Base-by-base conservation (phyloP, 2,113 vertebrate genomes). In the Cynoglossus semilaevis region DNA sequence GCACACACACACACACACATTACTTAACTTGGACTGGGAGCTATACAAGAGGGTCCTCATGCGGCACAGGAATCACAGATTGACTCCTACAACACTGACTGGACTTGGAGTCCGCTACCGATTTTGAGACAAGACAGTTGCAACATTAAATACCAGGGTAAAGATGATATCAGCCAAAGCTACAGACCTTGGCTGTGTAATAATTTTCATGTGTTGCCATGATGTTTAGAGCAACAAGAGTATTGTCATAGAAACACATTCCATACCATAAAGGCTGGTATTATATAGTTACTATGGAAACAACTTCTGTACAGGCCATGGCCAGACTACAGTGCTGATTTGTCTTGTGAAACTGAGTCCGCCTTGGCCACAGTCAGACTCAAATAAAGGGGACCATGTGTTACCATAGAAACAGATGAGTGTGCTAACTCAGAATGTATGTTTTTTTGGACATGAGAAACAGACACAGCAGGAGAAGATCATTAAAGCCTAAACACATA, bases 281-380 rank as follows among this genome's bases (percentile, higher is more conserved):
- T 67, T 56, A 68, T 56, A 68, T 51, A 1, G 82, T 78, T 70
- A 61, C 76, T 50, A 76, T 76, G 67, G 77, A 60, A 70, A 83
- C 70, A 8, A 18, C 51, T 58, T 67, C 18, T 56, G 7, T 45
- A 42, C 38, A 67, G 41, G 47, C 37, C 17, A 41, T 51, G 65
- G 54, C 35, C 66, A 76, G 61, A 66, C 58, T n/a, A n/a, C n/a
- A n/a, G 50, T 7, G 45, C 46, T 49, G 15, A 72, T 61, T 67
- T 63, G 38, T 77, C 59, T 61, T 1, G 3, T 22, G 53, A 74
- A 64, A 52, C 53, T 8, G 4, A 22, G 57, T 49, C 50, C 34
- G 61, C 34, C 46, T 1, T 16, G 15, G 11, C 5, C 43, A 74
- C 59, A 58, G 18, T n/a, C 22, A 18, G 13, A 54, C 63, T 14